Conservation (phyloP, 1,140 invertebrate genomes). For the Brachionus paranguensis region DNA sequence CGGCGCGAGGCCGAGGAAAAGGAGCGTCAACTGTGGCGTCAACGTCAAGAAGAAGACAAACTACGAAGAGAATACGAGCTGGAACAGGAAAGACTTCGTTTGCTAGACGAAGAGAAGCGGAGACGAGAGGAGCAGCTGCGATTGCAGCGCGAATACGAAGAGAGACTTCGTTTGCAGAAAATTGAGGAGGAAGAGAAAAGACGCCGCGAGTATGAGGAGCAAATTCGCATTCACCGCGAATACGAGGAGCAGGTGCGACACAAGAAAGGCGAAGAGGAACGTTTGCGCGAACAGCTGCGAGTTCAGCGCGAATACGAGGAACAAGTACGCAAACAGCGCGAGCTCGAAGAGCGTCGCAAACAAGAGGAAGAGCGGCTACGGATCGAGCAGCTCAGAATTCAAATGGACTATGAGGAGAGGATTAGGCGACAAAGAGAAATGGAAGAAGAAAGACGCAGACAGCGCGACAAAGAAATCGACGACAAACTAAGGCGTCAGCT, state of each 20-base stretch:
- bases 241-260: background rate
- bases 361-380: background rate
- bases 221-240: conserved; percentile 41
- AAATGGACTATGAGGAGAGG: conserved; percentile 22
- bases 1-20: conserved; percentile 33
- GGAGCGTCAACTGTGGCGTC: background rate
- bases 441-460: conserved; percentile 5
- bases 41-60: background rate
- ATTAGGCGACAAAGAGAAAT: conserved; percentile 9
- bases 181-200: background rate
- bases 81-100: background rate
- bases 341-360: background rate
- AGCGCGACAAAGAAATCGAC: background rate
- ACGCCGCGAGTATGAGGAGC: background rate
- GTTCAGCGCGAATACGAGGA: conserved; percentile 27
- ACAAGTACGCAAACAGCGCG: background rate
- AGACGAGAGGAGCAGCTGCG: conserved; percentile 42
- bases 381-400: background rate
- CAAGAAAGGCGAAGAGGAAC: background rate
- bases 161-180: background rate
- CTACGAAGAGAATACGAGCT: background rate
- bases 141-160: conserved; percentile 36
- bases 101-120: conserved; percentile 43
- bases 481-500: background rate
- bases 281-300: background rate